phyloP scores from a whole-genome alignment of 2,888 invertebrate species.

The Acheta domesticus region DNA sequence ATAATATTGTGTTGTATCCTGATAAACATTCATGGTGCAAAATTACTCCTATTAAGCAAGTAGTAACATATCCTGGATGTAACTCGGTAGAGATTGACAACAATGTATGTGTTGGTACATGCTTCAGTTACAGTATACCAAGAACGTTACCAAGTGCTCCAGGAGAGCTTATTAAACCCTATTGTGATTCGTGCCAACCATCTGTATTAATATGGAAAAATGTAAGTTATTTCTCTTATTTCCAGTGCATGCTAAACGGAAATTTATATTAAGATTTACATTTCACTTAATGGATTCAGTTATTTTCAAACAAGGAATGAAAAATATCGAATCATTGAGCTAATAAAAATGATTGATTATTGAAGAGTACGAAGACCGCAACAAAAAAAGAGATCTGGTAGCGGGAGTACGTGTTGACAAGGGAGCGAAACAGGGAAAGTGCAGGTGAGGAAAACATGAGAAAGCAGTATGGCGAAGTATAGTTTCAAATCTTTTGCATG shows the following conservation, averaged over 20 bases:
- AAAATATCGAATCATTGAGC: too few species aligned
- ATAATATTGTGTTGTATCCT: conserved; percentile 66
- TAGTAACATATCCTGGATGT: conserved; percentile 63
- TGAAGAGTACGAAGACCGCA: too few species aligned
- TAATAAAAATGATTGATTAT: too few species aligned
- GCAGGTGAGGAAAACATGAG: too few species aligned
- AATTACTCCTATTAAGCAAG: conserved; percentile 64
- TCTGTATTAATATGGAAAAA: conserved; percentile 62
- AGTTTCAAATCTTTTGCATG: too few species aligned
- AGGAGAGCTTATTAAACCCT: conserved; percentile 60
- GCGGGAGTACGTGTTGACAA: neutral
- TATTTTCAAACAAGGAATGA: too few species aligned
- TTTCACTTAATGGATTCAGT: too few species aligned
- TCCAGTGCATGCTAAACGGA: too few species aligned
- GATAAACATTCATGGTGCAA: conserved; percentile 70
- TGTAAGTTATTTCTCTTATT: conserved; percentile 47
- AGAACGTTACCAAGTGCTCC: conserved; percentile 64
- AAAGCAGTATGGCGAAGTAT: too few species aligned
- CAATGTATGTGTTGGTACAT: conserved; percentile 68
- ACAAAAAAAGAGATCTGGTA: conserved; percentile 19
- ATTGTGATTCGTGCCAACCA: conserved; percentile 69
- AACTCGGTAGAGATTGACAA: conserved; percentile 63
- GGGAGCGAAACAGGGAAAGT: too few species aligned
- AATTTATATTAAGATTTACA: too few species aligned
- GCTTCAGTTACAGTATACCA: conserved; percentile 68